These are phyloP conservation scores for Taxidea taxus DNA, from an alignment of 2,113 vertebrate species.

Conservation along the genomic window DNA sequence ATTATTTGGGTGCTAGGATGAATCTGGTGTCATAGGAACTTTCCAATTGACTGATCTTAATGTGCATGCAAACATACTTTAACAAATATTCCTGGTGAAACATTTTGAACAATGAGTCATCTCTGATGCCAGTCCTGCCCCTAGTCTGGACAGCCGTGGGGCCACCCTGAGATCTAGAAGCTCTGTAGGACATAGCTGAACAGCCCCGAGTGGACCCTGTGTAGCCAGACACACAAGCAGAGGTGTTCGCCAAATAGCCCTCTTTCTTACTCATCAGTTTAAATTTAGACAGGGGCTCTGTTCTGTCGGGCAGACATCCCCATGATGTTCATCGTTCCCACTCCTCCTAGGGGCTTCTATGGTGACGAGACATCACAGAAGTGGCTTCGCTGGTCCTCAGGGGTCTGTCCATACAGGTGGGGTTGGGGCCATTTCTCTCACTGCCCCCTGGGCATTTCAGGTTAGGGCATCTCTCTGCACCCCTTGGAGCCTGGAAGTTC, in stretches of 20 bases:
- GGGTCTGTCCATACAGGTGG: neutral
- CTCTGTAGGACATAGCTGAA: rapidly evolving
- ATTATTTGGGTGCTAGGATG: too few relatives aligned
- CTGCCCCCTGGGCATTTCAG: neutral
- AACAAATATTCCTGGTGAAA: too few relatives aligned
- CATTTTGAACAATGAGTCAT: rapidly evolving
- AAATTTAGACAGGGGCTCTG: too few relatives aligned
- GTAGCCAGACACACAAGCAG: neutral
- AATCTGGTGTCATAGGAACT: neutral
- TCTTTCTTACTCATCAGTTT: neutral
- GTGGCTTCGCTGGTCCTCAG: neutral
- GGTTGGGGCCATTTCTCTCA: neutral
- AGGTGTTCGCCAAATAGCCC: too few relatives aligned
- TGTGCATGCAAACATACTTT: rapidly evolving
- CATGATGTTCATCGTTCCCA: rapidly evolving
- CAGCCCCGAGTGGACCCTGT: rapidly evolving
- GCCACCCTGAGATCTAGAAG: neutral
- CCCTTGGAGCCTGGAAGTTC: neutral
- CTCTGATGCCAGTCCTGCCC: neutral
- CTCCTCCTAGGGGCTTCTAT: neutral
- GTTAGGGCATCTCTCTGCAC: rapidly evolving
- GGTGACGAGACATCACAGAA: neutral
- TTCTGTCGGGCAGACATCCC: neutral
- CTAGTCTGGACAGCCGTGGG: rapidly evolving
- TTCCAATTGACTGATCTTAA: neutral